Conservation (phyloP, 2,888 invertebrate species). For the Aromia moschata region DNA sequence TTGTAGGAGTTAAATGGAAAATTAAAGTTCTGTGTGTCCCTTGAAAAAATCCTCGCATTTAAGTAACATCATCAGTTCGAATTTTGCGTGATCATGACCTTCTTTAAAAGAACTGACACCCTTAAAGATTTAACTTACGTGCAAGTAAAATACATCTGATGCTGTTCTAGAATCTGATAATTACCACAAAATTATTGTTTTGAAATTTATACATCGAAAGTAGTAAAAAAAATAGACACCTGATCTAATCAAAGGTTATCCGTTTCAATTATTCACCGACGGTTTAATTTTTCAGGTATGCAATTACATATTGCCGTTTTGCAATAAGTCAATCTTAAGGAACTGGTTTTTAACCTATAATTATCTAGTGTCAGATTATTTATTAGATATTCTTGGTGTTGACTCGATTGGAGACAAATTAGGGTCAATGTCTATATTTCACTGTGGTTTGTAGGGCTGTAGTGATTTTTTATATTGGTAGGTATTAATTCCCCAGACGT, state of each 20-base stretch:
- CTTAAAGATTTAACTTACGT: too few species aligned
- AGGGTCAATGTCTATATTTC: background rate
- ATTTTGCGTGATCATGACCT: too few species aligned
- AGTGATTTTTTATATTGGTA: too few species aligned
- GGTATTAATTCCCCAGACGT: too few species aligned
- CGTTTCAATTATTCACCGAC: background rate
- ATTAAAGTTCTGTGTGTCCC: too few species aligned
- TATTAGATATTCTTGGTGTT: conserved; percentile 2
- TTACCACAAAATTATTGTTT: background rate
- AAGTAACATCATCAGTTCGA: too few species aligned
- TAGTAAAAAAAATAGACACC: background rate
- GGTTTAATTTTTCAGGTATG: background rate
- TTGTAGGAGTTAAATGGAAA: too few species aligned
- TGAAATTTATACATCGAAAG: background rate
- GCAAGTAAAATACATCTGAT: too few species aligned
- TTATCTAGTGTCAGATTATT: conserved; percentile 4
- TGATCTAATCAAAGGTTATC: conserved; percentile 8
- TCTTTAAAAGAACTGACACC: too few species aligned
- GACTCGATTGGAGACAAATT: background rate
- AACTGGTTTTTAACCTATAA: conserved; percentile 1
- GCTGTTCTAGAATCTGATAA: too few species aligned
- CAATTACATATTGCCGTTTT: background rate
- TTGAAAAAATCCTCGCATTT: too few species aligned
- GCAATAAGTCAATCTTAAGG: background rate
- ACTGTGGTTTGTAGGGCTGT: too few species aligned